Base-by-base conservation (phyloP, 2,888 invertebrate species). In the Phengaris alcon region DNA sequence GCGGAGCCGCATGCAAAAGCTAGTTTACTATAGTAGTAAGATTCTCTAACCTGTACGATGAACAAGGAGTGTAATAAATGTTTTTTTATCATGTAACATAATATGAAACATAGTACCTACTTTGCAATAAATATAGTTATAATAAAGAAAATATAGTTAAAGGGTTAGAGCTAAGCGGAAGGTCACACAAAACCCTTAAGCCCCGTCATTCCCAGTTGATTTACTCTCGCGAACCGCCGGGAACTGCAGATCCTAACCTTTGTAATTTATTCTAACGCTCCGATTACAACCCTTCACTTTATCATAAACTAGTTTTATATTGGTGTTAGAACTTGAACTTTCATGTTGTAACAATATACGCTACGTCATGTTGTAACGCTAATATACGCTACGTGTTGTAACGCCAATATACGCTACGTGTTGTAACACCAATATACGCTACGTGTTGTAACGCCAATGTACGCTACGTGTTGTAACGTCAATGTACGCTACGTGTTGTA, bases 211-310 rank as follows among this genome's bases (percentile, higher is more conserved):
- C 52, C 70, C 75, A 57, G 77, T 79, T 83, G 84, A 84, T 83
- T 84, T 84, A 85, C 81, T 79, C 77, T 74, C 74, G 79, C 80
- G 79, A 77, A 79, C 64, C 75, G 76, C 79, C 79, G 78, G 77
- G 77, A 68, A 76, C 78, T 77, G 75, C 77, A 35, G 52, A 75
- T 76, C 64, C 59, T 59, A 55, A 75, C 75, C 75, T 69, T 75
- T 69, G 69, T 75, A 75, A 75, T 69, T 75, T 69, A 75, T 69
- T 46, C 46, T 55, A 74, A 74, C 74, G 54, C 74, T 15, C 35
- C 46, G 55, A 68, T 69, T 75, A 69, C 55, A 35, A 13, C n/a
- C 69, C 13, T 35, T 48, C 51, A 54, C 35, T 72, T 72, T 54
- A 51, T 72, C 72, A 51, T 72, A 72, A 52, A 72, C 52, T 52